Evolutionary conservation across 2,888 invertebrate species (phyloP).

Genomic region (Nemotelus pantherinus): DNA sequence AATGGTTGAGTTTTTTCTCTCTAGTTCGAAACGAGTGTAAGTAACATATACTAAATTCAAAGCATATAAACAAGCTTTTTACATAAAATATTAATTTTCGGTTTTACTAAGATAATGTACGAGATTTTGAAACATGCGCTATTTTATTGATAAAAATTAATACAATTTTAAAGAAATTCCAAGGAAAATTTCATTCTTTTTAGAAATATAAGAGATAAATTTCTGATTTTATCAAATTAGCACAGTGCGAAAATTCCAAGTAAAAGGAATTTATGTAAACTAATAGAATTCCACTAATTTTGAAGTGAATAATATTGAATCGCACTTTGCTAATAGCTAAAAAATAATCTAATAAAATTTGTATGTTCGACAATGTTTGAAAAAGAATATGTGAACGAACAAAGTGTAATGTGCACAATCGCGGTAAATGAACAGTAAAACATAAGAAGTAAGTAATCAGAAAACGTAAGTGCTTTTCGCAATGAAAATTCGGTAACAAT

Average conservation of each 20-base stretch:
- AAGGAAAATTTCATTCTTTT: slow-evolving; percentile 7
- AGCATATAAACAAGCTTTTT: too few relatives aligned
- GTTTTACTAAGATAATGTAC: too few relatives aligned
- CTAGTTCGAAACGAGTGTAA: too few relatives aligned
- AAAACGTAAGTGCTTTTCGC: too few relatives aligned
- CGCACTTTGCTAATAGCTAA: background rate
- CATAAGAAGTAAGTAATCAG: too few relatives aligned
- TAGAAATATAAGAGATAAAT: slow-evolving; percentile 1
- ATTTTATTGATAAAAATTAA: slow-evolving; percentile 2
- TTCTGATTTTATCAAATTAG: background rate
- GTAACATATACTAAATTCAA: too few relatives aligned
- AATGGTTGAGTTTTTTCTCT: too few relatives aligned
- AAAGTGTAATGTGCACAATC: slow-evolving; percentile 15
- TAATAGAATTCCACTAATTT: too few relatives aligned
- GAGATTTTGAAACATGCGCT: background rate
- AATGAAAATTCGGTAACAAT: too few relatives aligned
- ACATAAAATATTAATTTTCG: too few relatives aligned
- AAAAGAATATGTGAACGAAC: background rate
- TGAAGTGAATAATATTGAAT: background rate
- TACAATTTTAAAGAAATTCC: slow-evolving; percentile 5
- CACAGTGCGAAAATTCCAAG: background rate
- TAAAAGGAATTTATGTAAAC: too few relatives aligned
- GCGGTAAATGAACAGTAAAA: background rate
- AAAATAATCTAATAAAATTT: background rate
- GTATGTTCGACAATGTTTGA: background rate